Base-by-base conservation (phyloP, 2,888 invertebrate species). In the Polylopha cassiicola region DNA sequence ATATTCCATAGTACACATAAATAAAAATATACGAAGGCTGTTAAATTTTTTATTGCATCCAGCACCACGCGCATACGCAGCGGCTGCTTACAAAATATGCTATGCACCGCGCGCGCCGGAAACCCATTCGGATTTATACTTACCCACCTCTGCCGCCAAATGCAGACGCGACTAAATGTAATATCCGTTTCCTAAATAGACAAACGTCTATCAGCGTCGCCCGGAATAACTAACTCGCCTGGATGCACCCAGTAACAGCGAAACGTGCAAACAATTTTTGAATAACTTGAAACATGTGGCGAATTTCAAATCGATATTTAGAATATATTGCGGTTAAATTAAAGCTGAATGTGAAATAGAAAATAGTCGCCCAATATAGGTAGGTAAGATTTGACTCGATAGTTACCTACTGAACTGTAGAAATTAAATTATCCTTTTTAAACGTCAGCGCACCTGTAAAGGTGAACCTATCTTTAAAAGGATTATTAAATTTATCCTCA, bases 151-250 rank as follows among this genome's bases (percentile, higher is more conserved):
- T 73, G 73, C 81, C 76, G 79, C 80, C 80, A 80, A 84, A 82
- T 79, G 84, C 74, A 81, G 78, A 73, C 73, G 65, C 75, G 73
- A 74, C 82, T 79, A 79, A 80, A 82, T 80, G 81, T 81, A 79
- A 82, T 84, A 81, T 85, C 85, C 85, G 84, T 77, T 85, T 85
- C 85, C 85, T 84, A 85, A 85, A 84, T 82, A 82, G 84, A 81
- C 79, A 78, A 80, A 76, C 80, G 84, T 76, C 78, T 77, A 82
- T 77, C 78, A 70, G 67, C 71, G 73, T 66, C 73, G 82, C 79
- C 73, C 70, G 65, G 84, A 84, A 85, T 85, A 82, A 79, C 78
- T 81, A 78, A 74, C 61, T 71, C 75, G 76, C 77, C 80, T 79
- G 76, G 66, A 73, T 74, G 72, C 74, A 73, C 61, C 63, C 61